Conservation (phyloP, 2,113 vertebrate genomes). For the Larimichthys polyactis region DNA sequence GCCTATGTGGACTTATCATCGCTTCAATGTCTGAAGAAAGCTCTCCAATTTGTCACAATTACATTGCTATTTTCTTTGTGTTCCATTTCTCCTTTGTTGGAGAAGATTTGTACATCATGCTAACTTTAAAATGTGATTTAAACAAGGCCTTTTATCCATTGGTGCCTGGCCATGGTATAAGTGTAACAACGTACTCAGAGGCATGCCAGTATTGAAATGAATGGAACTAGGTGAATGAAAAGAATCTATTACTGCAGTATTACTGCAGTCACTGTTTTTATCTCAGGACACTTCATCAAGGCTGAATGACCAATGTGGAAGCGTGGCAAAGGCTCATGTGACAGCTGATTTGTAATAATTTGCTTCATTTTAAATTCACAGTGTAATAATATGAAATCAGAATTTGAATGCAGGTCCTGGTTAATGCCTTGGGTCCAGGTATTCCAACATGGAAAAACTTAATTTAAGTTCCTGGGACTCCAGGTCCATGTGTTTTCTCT, state of each 20-base stretch:
- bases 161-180: not conserved
- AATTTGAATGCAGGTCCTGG: too few relatives aligned
- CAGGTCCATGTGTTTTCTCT: too few relatives aligned
- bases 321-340: too few relatives aligned
- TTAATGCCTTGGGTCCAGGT: too few relatives aligned
- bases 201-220: not conserved
- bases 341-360: too few relatives aligned
- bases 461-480: too few relatives aligned
- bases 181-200: not conserved
- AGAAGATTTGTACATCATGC: not conserved
- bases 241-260: not conserved
- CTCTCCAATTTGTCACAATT: conserved; percentile 17
- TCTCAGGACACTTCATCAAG: not conserved
- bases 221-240: not conserved
- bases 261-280: not conserved
- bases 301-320: not conserved
- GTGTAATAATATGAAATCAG: too few relatives aligned
- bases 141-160: too few relatives aligned
- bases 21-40: conserved; percentile 22
- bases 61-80: conserved; percentile 1
- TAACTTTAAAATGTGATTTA: too few relatives aligned
- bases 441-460: too few relatives aligned
- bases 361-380: too few relatives aligned
- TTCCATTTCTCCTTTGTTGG: not conserved
- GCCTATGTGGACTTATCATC: not conserved